Conservation (phyloP, 2,888 invertebrate genomes). For the Parapristionchus giblindavisi region DNA sequence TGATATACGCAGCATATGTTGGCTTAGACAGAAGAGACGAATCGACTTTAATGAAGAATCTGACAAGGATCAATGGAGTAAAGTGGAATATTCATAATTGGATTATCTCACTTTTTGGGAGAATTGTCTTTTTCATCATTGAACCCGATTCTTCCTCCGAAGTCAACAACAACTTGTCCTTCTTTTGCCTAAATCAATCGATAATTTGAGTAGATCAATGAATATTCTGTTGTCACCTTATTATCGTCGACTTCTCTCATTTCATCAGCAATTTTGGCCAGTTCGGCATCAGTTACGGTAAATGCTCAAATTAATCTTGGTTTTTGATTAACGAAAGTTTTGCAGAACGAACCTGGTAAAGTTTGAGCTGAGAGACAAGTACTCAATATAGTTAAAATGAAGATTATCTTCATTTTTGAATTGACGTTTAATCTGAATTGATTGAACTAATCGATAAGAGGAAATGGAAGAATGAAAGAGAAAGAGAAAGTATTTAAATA, state of each 20-base stretch:
- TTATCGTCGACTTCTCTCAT: slow-evolving; percentile 47
- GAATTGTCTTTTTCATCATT: slow-evolving; percentile 14
- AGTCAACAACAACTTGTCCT: slow-evolving; percentile 6
- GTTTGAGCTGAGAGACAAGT: no score
- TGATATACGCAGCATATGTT: slow-evolving; percentile 80
- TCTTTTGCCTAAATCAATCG: neutral
- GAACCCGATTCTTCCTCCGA: slow-evolving; percentile 1
- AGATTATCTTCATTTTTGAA: no score
- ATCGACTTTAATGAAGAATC: slow-evolving; percentile 34
- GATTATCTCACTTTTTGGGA: slow-evolving; percentile 11
- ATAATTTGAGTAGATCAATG: neutral
- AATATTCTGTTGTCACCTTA: slow-evolving; percentile 47
- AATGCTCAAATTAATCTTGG: no score
- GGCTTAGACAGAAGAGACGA: slow-evolving; percentile 39
- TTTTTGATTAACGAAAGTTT: no score
- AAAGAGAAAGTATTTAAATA: no score
- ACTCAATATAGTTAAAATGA: no score
- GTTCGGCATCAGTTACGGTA: slow-evolving; percentile 43
- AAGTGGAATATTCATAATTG: neutral
- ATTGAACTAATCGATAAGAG: no score
- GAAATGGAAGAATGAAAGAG: no score
- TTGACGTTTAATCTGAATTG: no score
- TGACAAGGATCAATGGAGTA: neutral
- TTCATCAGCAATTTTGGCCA: slow-evolving; percentile 40
- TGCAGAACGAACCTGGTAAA: no score